A percentile compares a stretch with the other conserved stretches of the same genome.
Evolutionary conservation across 2,797 vertebrate species (phyloP).

Genomic region (Phoeniculus purpureus): DNA sequence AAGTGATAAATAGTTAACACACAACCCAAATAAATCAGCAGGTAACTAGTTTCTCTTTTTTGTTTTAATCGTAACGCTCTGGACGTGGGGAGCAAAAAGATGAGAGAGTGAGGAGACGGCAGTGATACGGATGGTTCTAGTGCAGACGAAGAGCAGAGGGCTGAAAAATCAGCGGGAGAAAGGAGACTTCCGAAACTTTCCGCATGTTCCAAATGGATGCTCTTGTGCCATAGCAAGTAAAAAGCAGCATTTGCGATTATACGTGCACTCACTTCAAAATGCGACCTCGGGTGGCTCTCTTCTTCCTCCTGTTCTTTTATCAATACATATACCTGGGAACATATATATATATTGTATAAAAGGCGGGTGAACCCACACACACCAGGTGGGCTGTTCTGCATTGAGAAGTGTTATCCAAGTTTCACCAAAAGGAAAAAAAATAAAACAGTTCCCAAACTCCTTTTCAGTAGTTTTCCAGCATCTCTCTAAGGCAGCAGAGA

Average conservation of each 20-base stretch:
- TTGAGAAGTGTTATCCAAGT: slow-evolving; percentile 68
- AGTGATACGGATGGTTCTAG: slow-evolving; percentile 57
- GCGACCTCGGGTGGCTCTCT: slow-evolving; percentile 72
- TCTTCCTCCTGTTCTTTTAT: slow-evolving; percentile 61
- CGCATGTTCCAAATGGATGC: slow-evolving; percentile 66
- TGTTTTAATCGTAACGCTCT: slow-evolving; percentile 54
- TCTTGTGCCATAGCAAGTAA: slow-evolving; percentile 77
- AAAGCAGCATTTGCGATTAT: slow-evolving; percentile 88
- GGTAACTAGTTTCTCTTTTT: slow-evolving; percentile 35
- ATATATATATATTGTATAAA: slow-evolving; percentile 41
- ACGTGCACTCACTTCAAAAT: slow-evolving; percentile 84
- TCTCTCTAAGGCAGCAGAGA: slow-evolving; percentile 83
- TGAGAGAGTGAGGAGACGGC: not conserved
- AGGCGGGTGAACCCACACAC: slow-evolving; percentile 64
- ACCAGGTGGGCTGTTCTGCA: slow-evolving; percentile 77
- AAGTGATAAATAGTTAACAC: slow-evolving; percentile 76
- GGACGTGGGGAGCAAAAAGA: slow-evolving; percentile 27
- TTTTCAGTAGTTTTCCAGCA: slow-evolving; percentile 88
- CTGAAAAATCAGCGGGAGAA: slow-evolving; percentile 37
- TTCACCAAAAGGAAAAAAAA: slow-evolving; percentile 51
- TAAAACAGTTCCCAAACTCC: slow-evolving; percentile 41
- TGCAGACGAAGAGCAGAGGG: slow-evolving; percentile 57
- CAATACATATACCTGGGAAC: slow-evolving; percentile 6
- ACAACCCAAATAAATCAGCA: slow-evolving; percentile 38
- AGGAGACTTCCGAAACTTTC: slow-evolving; percentile 72